These are phyloP conservation scores for Sanderia malayensis DNA, from an alignment of 30 jellyfish, hydroid and myxozoan species.

Conservation along the genomic window DNA sequence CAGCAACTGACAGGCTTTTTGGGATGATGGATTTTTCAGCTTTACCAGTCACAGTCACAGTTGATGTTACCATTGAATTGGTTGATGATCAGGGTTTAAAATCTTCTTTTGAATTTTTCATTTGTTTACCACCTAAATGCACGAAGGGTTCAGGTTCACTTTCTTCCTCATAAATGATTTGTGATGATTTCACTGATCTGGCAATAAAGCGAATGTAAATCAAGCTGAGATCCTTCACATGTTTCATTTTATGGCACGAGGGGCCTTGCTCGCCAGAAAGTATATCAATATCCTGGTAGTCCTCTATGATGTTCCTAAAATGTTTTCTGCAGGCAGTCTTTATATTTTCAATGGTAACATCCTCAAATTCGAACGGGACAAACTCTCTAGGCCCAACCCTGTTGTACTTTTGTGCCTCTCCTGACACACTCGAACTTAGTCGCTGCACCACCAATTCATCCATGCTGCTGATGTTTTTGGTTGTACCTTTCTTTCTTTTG, in stretches of 20 bases:
- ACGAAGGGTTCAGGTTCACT: constrained; percentile 5
- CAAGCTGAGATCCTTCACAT: not conserved
- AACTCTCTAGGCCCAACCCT: constrained; percentile 5
- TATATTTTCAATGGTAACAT: not conserved
- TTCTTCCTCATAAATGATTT: not conserved
- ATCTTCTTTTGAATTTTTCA: not conserved
- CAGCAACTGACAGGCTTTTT: constrained; percentile 6
- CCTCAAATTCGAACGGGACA: not conserved
- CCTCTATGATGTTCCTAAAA: not conserved
- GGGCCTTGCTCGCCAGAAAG: constrained; percentile 4
- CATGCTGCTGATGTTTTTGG: not conserved
- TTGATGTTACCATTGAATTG: no score
- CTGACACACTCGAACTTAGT: constrained; percentile 1
- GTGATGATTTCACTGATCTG: constrained; percentile 1
- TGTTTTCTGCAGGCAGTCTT: not conserved
- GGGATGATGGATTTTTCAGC: constrained; percentile 3
- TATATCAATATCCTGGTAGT: not conserved
- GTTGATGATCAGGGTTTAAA: not conserved
- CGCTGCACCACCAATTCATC: constrained; percentile 6
- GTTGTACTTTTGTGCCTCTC: not conserved
- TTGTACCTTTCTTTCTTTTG: not conserved
- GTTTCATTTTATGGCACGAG: not conserved
- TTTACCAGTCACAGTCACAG: not conserved
- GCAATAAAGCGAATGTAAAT: not conserved
- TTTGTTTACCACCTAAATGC: not conserved